phyloP scores from a whole-genome alignment of 1,140 invertebrate genomes.

The Dermatophagoides farinae region DNA sequence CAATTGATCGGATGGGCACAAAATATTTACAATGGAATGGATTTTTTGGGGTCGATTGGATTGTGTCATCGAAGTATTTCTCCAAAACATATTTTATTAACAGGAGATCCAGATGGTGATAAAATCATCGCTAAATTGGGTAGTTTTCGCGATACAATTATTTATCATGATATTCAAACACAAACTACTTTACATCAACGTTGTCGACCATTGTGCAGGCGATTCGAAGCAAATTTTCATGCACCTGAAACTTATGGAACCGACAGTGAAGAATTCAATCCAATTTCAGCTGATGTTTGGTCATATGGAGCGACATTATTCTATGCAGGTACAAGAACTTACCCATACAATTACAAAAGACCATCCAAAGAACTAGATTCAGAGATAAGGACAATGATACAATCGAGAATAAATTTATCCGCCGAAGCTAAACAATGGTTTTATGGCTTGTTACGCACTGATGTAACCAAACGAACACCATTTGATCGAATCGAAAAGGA shows the following conservation, averaged over 20 bases:
- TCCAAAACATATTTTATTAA: constrained; percentile 1
- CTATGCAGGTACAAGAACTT: not conserved
- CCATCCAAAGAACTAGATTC: not conserved
- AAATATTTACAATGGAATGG: not conserved
- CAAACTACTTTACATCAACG: not conserved
- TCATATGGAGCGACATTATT: not conserved
- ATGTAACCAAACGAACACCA: not conserved
- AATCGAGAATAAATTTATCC: not conserved
- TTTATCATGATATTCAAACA: not conserved
- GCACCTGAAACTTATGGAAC: not conserved
- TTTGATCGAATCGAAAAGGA: not conserved
- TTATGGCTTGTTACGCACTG: not conserved
- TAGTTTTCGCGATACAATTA: not conserved
- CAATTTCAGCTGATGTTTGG: constrained; percentile 1
- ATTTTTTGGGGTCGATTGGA: not conserved
- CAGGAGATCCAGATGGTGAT: not conserved
- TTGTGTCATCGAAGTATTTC: not conserved
- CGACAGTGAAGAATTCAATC: not conserved
- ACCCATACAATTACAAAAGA: not conserved
- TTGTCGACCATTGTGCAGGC: not conserved
- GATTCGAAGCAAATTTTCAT: not conserved
- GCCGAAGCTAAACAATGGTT: not conserved
- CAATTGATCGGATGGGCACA: not conserved
- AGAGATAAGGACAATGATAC: not conserved
- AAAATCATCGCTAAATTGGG: not conserved